Evolutionary conservation across 2,888 invertebrate genomes (phyloP).

Genomic region (Leuctra nigra): DNA sequence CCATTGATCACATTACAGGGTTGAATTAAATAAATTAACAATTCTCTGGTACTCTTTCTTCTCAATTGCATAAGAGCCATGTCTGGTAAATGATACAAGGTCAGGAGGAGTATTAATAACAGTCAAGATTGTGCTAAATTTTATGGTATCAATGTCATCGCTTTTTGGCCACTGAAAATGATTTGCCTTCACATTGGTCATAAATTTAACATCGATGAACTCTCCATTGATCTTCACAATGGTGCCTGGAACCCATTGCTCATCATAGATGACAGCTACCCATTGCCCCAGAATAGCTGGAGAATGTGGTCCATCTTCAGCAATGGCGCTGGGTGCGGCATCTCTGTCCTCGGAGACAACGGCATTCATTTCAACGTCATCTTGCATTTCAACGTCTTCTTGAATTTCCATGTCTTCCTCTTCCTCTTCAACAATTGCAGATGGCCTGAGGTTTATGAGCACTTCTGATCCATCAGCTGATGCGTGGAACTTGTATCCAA

Average conservation of each 20-base stretch:
- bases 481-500: background rate
- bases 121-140: background rate
- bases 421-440: too few relatives aligned
- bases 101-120: background rate
- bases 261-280: background rate
- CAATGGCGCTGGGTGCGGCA: background rate
- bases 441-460: too few relatives aligned
- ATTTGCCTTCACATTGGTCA: background rate
- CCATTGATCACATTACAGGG: too few relatives aligned
- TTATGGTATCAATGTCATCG: constrained; percentile 8
- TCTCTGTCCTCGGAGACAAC: too few relatives aligned
- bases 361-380: too few relatives aligned
- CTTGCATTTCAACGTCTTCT: too few relatives aligned
- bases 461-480: background rate
- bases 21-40: background rate
- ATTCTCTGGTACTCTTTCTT: background rate
- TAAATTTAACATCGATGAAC: constrained; percentile 2
- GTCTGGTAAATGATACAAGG: background rate
- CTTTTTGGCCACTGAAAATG: constrained; percentile 2
- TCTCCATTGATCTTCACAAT: background rate
- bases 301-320: background rate
- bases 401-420: background rate
- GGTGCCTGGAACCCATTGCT: background rate
- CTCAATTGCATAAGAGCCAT: background rate
- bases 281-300: background rate